phyloP scores from a whole-genome alignment of 2,797 vertebrate species.

The Sylvilagus floridanus region DNA sequence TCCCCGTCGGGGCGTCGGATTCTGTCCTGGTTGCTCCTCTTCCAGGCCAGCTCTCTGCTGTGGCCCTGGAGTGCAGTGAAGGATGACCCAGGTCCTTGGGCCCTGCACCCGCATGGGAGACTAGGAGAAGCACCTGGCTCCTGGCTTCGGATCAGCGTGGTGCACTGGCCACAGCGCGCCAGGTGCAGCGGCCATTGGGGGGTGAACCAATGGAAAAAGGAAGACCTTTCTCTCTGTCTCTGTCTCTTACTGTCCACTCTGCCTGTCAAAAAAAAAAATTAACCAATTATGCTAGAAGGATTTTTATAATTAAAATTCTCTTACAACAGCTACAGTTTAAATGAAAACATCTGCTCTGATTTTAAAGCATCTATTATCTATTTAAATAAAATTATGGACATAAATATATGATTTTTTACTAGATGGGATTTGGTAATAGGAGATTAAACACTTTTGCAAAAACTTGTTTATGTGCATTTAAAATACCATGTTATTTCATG shows the following conservation, averaged over 20 bases:
- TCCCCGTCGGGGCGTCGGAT: no score
- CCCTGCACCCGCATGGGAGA: no score
- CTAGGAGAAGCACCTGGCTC: background rate
- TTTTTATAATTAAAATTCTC: constrained; percentile 26
- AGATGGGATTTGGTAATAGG: background rate
- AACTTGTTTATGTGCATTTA: background rate
- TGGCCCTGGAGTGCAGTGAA: no score
- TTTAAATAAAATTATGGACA: constrained; percentile 41
- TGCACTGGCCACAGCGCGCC: no score
- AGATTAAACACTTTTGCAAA: constrained; percentile 40
- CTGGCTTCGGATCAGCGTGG: no score
- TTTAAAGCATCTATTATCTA: constrained; percentile 32
- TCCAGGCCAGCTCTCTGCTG: no score
- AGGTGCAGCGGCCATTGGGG: no score
- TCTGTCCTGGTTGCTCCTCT: no score
- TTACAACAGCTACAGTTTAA: constrained; percentile 56
- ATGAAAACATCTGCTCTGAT: constrained; percentile 41
- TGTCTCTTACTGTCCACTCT: no score
- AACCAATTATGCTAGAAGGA: background rate
- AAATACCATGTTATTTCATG: constrained; percentile 41
- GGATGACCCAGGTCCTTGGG: no score
- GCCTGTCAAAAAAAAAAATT: background rate
- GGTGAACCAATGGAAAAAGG: background rate
- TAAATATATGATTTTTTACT: constrained; percentile 40
- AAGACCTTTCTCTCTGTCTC: no score